Evolutionary conservation across 2,113 vertebrate species (phyloP), one percentile per base, ranked within the genome.

Genomic region (Cryptotis parvus): DNA sequence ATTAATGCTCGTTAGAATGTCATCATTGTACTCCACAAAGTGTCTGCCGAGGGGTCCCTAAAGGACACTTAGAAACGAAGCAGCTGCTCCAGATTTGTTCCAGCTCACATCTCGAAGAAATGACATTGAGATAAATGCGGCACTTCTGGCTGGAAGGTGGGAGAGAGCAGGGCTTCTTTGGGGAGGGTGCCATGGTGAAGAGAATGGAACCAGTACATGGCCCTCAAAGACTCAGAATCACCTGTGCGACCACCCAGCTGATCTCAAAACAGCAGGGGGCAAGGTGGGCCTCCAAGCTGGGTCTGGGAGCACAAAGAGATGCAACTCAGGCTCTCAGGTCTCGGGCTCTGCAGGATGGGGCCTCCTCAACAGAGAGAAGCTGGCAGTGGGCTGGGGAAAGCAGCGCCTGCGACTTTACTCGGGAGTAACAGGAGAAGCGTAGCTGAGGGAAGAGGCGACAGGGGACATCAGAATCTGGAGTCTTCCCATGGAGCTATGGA

Each of bases 61-160:
- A 98, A 98, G 98, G 98, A 98, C 98, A 98, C 98, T 98, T 98
- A 98, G 97, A 97, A 97, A 96, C 1, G 92, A 97, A 98, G 97
- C 98, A 98, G 98, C 98, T 98, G 98, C 98, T 98, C 96, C 97
- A 93, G 98, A 97, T 98, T 98, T 97, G 97, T 98, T 98, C 98
- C 98, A 98, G 98, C 97, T 98, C 98, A 96, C 98, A 97, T 98
- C 98, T 97, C 81, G 86, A 97, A 94, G 97, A 97, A 97, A 98
- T 97, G 98, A 98, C 98, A 98, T 97, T 97, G 98, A 98, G 98
- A 98, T 96, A 96, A 94, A 98, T 96, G 80, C 61, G 35, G 70
- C 3, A 75, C 16, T 6, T 35, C 41, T 72, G 58, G 61, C 11
- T 72, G 66, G 65, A 89, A 72, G 79, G 41, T 82, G 15, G 14